These are phyloP conservation scores for Ptyas mucosa DNA, from an alignment of 2,113 vertebrate species.

Conservation along the genomic window DNA sequence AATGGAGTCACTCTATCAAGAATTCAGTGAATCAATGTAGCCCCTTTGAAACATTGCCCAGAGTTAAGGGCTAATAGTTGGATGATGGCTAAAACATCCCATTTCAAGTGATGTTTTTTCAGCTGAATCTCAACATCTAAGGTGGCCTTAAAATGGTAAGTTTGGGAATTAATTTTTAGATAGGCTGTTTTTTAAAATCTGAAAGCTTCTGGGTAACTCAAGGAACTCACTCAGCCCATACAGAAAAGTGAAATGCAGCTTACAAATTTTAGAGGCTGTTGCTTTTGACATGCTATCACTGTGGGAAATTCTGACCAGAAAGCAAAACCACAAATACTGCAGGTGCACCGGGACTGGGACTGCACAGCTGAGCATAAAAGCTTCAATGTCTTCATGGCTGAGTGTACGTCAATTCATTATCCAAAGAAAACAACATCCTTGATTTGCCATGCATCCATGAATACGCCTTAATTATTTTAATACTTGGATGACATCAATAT, in stretches of 20 bases:
- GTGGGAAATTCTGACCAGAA: slow-evolving; percentile 19
- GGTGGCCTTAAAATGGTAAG: neutral
- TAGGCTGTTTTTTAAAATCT: neutral
- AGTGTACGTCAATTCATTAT: neutral
- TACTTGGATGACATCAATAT: slow-evolving; percentile 13
- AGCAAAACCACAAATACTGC: slow-evolving; percentile 14
- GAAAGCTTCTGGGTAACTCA: slow-evolving; percentile 7
- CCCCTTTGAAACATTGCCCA: neutral
- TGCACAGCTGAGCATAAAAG: neutral
- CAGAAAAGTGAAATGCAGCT: slow-evolving; percentile 9
- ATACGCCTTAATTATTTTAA: slow-evolving; percentile 17
- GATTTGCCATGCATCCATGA: neutral
- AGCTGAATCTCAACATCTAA: neutral
- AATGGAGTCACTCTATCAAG: neutral
- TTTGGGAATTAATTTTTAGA: neutral
- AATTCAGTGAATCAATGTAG: neutral
- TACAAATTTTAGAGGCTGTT: neutral
- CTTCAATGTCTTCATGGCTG: neutral
- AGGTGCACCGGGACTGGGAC: neutral
- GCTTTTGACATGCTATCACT: slow-evolving; percentile 8
- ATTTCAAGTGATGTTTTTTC: neutral
- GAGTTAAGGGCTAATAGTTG: neutral
- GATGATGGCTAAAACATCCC: neutral
- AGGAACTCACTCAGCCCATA: neutral
- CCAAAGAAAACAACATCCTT: slow-evolving; percentile 19